These are phyloP conservation scores for Scaeva pyrastri DNA, from an alignment of 2,888 invertebrate genomes.

Conservation along the genomic window DNA sequence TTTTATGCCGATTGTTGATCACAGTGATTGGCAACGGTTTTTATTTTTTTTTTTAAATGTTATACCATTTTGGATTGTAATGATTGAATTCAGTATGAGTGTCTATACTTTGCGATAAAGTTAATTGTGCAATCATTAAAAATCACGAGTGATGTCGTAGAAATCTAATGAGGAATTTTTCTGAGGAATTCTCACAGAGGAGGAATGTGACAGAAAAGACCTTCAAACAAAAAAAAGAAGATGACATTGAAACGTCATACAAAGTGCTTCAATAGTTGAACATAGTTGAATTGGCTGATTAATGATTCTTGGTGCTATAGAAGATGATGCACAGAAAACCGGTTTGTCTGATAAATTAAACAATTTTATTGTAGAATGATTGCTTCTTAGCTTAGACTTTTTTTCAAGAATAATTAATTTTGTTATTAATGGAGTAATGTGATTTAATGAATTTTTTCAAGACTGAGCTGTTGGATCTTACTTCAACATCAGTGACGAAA, in stretches of 20 bases:
- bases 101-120: neutral
- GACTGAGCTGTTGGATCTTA: too few relatives aligned
- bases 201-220: neutral
- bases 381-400: too few relatives aligned
- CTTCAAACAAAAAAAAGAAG: neutral
- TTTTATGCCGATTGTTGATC: conserved; percentile 12
- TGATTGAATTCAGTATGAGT: neutral
- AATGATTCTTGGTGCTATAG: neutral
- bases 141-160: conserved; percentile 1
- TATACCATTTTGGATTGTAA: neutral
- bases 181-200: neutral
- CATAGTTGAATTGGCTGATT: neutral
- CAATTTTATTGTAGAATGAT: too few relatives aligned
- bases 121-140: conserved; percentile 28
- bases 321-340: neutral
- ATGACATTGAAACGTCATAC: conserved; percentile 22
- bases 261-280: neutral
- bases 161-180: conserved; percentile 8
- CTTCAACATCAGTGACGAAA: too few relatives aligned
- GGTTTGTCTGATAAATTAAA: neutral
- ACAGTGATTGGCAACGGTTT: conserved; percentile 26
- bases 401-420: too few relatives aligned
- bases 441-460: too few relatives aligned
- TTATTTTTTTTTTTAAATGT: too few relatives aligned
- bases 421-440: too few relatives aligned